Percentiles rank a stretch among this genome's conserved stretches.
Conservation (phyloP, 2,888 invertebrate genomes). For the Amphimallon solstitiale region DNA sequence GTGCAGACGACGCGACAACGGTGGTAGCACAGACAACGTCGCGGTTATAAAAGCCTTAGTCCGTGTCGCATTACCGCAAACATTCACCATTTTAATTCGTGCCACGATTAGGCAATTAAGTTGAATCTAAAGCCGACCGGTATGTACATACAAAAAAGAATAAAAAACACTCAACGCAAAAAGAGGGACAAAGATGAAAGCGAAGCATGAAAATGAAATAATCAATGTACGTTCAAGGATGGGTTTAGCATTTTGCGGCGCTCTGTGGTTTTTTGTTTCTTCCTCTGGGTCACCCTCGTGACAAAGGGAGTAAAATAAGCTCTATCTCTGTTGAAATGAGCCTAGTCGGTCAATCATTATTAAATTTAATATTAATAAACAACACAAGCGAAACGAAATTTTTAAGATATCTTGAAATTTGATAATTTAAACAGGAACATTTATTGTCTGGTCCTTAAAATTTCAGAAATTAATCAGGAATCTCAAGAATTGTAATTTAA, state of each 20-base stretch:
- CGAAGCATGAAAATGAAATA: neutral
- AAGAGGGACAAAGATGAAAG: neutral
- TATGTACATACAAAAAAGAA: neutral
- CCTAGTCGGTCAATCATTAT: no score
- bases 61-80: conserved; percentile 22
- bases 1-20: conserved; percentile 9
- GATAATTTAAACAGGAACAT: no score
- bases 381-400: no score
- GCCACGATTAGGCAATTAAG: conserved; percentile 29
- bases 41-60: conserved; percentile 23
- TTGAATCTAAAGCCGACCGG: conserved; percentile 1
- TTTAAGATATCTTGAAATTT: no score
- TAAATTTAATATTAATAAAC: no score
- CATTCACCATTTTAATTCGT: conserved; percentile 21
- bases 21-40: conserved; percentile 13
- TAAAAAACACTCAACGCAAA: neutral
- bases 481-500: no score
- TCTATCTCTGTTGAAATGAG: no score
- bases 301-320: no score
- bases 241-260: neutral
- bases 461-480: no score
- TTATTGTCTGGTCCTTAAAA: no score
- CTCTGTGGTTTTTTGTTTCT: neutral
- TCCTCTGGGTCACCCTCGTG: neutral
- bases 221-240: neutral